These are phyloP conservation scores for Thera obeliscata DNA, from an alignment of 2,888 invertebrate genomes.

Conservation along the genomic window DNA sequence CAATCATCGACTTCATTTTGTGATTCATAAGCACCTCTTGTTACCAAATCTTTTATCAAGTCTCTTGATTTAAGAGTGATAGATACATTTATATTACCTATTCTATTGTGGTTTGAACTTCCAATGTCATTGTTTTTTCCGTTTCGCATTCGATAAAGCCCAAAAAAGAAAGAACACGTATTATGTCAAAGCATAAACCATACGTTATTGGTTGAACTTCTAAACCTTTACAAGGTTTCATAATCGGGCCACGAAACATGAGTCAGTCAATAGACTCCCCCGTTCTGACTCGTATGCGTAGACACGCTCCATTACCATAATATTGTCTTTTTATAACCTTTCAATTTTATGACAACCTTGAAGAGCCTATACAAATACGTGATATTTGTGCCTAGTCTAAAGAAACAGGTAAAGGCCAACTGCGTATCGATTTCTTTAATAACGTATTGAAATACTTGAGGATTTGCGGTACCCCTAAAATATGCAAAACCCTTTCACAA, in stretches of 20 bases:
- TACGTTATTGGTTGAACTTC: slow-evolving; percentile 42
- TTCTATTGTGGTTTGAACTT: too few species aligned
- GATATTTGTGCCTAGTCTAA: slow-evolving; percentile 12
- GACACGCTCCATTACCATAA: slow-evolving; percentile 26
- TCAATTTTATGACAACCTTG: slow-evolving; percentile 25
- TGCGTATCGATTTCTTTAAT: neutral
- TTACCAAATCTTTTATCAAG: too few species aligned
- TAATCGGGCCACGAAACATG: slow-evolving; percentile 36
- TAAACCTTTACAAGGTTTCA: slow-evolving; percentile 48
- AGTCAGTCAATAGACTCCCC: slow-evolving; percentile 17
- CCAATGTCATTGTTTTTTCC: too few species aligned
- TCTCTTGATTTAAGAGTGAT: too few species aligned
- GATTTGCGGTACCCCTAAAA: neutral
- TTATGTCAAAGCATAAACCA: slow-evolving; percentile 25
- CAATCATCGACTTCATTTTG: too few species aligned
- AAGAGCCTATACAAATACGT: slow-evolving; percentile 8
- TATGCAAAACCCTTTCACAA: neutral
- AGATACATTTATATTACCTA: too few species aligned
- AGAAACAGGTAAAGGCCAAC: neutral
- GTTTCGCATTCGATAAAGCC: too few species aligned
- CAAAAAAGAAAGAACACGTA: too few species aligned
- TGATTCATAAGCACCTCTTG: too few species aligned
- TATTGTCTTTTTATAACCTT: slow-evolving; percentile 32
- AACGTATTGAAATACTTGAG: slow-evolving; percentile 1
- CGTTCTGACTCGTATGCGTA: slow-evolving; percentile 20